phyloP scores from a whole-genome alignment of 2,797 vertebrate species.

The Cuculus canorus region DNA sequence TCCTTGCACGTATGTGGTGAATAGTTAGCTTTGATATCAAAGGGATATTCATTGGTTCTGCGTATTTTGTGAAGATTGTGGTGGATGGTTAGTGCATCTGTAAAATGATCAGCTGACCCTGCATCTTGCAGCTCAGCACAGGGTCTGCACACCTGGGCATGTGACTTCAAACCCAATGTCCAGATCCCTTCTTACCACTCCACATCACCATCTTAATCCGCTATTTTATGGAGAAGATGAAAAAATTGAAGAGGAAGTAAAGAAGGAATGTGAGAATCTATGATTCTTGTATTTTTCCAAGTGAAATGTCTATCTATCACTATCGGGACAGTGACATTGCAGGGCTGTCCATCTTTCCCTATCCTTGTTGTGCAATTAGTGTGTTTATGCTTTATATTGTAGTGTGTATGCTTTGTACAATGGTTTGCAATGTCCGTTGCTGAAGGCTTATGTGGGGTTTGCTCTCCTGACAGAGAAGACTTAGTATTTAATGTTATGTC shows the following conservation, averaged over 20 bases:
- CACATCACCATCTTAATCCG: neutral
- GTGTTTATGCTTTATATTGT: neutral
- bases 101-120: neutral
- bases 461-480: neutral
- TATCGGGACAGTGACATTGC: neutral
- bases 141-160: neutral
- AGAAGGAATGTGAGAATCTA: neutral
- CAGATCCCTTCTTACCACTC: neutral
- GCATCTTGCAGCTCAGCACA: neutral
- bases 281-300: neutral
- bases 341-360: neutral
- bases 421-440: neutral
- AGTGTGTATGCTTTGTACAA: neutral
- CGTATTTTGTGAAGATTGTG: neutral
- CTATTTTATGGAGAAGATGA: neutral
- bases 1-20: neutral
- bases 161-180: fast-evolving
- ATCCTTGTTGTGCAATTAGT: neutral
- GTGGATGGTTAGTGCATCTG: neutral
- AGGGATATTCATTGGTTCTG: neutral
- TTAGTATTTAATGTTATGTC: neutral
- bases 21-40: neutral
- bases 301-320: neutral
- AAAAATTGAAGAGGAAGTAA: neutral
- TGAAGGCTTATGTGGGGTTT: neutral